Percentiles rank a stretch among this genome's conserved stretches.
Conservation (phyloP, 2,888 invertebrate species). For the Eupithecia insigniata region DNA sequence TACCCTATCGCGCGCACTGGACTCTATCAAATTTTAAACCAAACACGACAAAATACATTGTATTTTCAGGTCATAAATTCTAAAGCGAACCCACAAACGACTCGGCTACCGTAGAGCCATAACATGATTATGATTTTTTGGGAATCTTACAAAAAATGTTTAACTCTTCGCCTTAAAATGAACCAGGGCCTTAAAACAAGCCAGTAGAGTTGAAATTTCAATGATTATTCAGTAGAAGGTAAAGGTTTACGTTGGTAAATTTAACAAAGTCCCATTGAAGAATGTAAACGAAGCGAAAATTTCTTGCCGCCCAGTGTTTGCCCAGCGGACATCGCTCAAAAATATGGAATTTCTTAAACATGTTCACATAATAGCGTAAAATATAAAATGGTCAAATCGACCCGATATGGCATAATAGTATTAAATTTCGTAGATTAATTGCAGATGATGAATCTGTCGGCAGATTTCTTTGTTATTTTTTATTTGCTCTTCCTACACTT, state of each 20-base stretch:
- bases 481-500: constrained; percentile 45
- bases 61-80: constrained; percentile 50
- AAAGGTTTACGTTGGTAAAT: constrained; percentile 46
- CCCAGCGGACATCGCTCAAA: constrained; percentile 72
- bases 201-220: constrained; percentile 46
- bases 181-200: constrained; percentile 36
- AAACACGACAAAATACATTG: constrained; percentile 30
- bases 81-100: constrained; percentile 64
- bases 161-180: constrained; percentile 16
- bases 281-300: constrained; percentile 76
- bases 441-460: constrained; percentile 77
- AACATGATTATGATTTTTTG: constrained; percentile 75
- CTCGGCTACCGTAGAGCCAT: constrained; percentile 74
- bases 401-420: constrained; percentile 69
- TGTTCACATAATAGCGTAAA: constrained; percentile 73
- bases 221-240: constrained; percentile 1
- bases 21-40: constrained; percentile 36
- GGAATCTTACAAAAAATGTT: constrained; percentile 37
- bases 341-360: constrained; percentile 61
- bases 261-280: constrained; percentile 67
- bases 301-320: constrained; percentile 73
- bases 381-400: constrained; percentile 65
- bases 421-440: constrained; percentile 78
- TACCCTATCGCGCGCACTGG: constrained; percentile 27
- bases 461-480: constrained; percentile 55